Conservation (phyloP, 92 coral and sea anemone species). For the Ricordea florida region DNA sequence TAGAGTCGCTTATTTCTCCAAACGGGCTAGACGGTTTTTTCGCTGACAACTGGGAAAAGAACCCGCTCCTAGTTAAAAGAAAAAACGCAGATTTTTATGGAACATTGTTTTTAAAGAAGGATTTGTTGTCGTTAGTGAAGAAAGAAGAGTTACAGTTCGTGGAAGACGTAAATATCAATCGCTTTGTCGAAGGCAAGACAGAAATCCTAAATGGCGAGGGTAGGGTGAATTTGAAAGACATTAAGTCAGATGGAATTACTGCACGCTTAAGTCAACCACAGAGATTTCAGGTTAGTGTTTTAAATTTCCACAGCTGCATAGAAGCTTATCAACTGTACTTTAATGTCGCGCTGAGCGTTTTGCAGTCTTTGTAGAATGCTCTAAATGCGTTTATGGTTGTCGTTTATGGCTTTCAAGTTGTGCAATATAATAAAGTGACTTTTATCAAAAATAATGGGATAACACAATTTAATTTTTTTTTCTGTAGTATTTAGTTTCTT, state of each 20-base stretch:
- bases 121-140: conserved; percentile 68
- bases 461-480: too few relatives aligned
- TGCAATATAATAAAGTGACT: too few relatives aligned
- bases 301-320: background rate
- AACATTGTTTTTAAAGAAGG: conserved; percentile 59
- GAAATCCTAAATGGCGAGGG: conserved; percentile 63
- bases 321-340: too few relatives aligned
- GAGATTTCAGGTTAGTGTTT: conserved; percentile 76
- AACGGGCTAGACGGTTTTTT: conserved; percentile 69
- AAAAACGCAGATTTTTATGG: conserved; percentile 77
- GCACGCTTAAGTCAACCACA: conserved; percentile 86
- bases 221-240: conserved; percentile 64
- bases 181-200: conserved; percentile 81
- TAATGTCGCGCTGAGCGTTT: too few relatives aligned
- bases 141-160: conserved; percentile 70
- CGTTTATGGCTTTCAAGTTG: too few relatives aligned
- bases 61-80: conserved; percentile 76
- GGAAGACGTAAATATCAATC: conserved; percentile 74
- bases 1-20: conserved; percentile 78
- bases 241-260: conserved; percentile 70
- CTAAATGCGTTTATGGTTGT: too few relatives aligned
- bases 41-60: conserved; percentile 86
- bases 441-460: too few relatives aligned
- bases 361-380: too few relatives aligned
- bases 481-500: too few relatives aligned